These are phyloP conservation scores for Melanaphis sacchari DNA, from an alignment of 1,140 invertebrate species.

Conservation along the genomic window DNA sequence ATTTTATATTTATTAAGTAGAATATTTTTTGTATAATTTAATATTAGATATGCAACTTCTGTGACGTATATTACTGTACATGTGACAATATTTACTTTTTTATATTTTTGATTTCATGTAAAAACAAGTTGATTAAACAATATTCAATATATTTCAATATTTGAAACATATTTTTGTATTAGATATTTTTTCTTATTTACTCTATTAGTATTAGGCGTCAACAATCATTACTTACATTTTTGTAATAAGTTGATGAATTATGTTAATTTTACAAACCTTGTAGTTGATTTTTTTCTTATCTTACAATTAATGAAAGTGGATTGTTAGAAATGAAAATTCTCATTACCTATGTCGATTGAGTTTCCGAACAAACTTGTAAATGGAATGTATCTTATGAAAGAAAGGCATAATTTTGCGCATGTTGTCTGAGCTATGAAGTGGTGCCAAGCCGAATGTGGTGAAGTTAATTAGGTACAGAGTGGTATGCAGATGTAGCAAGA, in stretches of 20 bases:
- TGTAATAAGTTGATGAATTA: not conserved
- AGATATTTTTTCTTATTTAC: not conserved
- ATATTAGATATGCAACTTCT: not conserved
- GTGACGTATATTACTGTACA: not conserved
- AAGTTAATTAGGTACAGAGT: no score
- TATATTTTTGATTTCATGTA: not conserved
- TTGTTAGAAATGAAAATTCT: no score
- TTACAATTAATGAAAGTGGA: no score
- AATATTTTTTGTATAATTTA: constrained; percentile 18
- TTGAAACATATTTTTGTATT: not conserved
- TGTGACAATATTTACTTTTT: constrained; percentile 10
- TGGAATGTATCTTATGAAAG: no score
- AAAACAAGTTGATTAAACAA: not conserved
- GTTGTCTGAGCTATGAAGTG: no score
- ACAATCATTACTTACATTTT: not conserved
- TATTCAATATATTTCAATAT: not conserved
- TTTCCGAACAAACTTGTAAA: no score
- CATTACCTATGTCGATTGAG: no score
- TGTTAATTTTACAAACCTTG: not conserved
- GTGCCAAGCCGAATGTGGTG: no score
- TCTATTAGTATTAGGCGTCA: not conserved
- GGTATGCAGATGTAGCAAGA: no score
- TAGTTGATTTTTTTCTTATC: not conserved
- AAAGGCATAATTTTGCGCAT: no score
- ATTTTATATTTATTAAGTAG: not conserved